phyloP scores from a whole-genome alignment of 2,113 vertebrate species.

The Nyctereutes procyonoides region DNA sequence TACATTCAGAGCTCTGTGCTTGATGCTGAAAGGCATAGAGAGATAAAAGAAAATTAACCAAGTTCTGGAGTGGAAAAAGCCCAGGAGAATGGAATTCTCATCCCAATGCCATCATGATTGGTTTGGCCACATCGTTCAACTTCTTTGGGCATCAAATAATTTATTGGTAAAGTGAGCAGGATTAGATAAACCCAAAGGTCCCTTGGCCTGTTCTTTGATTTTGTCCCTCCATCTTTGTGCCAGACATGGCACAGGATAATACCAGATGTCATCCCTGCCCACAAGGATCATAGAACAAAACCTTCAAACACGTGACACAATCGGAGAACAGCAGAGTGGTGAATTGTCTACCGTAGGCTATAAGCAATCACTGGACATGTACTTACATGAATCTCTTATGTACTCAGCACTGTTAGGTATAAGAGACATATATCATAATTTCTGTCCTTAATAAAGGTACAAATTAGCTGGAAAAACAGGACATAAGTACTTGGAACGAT shows the following conservation, averaged over 20 bases:
- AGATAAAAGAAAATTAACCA: neutral
- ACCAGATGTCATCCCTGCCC: neutral
- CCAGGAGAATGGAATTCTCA: neutral
- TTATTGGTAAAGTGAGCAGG: neutral
- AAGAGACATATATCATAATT: neutral
- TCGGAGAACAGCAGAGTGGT: neutral
- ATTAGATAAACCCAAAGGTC: neutral
- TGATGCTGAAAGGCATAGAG: neutral
- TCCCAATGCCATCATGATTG: neutral
- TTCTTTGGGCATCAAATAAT: neutral
- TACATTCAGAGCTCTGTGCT: neutral
- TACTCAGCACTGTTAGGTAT: neutral
- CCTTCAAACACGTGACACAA: neutral
- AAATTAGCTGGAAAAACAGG: conserved; percentile 11
- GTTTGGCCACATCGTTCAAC: neutral
- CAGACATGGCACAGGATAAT: neutral
- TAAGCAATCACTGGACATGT: neutral
- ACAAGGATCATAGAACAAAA: neutral
- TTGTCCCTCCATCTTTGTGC: neutral
- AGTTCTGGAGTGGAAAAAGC: neutral
- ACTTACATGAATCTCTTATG: neutral
- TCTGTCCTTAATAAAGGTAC: neutral
- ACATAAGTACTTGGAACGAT: neutral
- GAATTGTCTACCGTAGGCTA: neutral
- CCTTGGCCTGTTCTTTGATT: neutral